A percentile compares a stretch with the other conserved stretches of the same genome.
phyloP scores from a whole-genome alignment of 2,888 invertebrate genomes.

The Agrilus cyanescens region DNA sequence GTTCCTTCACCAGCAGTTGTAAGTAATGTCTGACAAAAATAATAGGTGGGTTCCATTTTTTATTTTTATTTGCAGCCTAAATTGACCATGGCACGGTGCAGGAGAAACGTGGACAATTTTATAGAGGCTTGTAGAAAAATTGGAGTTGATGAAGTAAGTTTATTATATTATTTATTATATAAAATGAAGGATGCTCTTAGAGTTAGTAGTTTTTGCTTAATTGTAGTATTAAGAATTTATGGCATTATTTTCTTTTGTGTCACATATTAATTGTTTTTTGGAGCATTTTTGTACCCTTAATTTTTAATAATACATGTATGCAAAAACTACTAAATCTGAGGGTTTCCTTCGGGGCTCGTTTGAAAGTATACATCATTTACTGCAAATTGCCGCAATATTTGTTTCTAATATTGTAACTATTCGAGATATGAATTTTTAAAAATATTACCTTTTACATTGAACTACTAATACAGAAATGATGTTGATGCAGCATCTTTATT shows the following conservation, averaged over 20 bases:
- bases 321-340: too few species aligned
- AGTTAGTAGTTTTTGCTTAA: too few species aligned
- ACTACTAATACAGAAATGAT: too few species aligned
- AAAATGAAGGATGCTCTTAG: slow-evolving; percentile 9
- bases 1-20: slow-evolving; percentile 89
- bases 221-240: too few species aligned
- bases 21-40: slow-evolving; percentile 28
- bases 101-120: slow-evolving; percentile 92
- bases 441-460: too few species aligned
- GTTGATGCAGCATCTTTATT: not conserved
- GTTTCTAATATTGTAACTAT: too few species aligned
- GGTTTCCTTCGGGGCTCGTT: too few species aligned
- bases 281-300: not conserved
- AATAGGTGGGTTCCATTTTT: slow-evolving; percentile 1
- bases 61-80: slow-evolving; percentile 60
- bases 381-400: too few species aligned
- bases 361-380: too few species aligned
- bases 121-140: slow-evolving; percentile 87
- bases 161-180: slow-evolving; percentile 7
- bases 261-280: slow-evolving; percentile 1
- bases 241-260: slow-evolving; percentile 6
- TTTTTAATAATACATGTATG: too few species aligned
- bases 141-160: slow-evolving; percentile 85
- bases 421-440: too few species aligned
- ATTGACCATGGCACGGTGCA: slow-evolving; percentile 86